A percentile compares a stretch with the other conserved stretches of the same genome.
Conservation (phyloP, 2,113 vertebrate species). For the Rhabdomys dilectus region DNA sequence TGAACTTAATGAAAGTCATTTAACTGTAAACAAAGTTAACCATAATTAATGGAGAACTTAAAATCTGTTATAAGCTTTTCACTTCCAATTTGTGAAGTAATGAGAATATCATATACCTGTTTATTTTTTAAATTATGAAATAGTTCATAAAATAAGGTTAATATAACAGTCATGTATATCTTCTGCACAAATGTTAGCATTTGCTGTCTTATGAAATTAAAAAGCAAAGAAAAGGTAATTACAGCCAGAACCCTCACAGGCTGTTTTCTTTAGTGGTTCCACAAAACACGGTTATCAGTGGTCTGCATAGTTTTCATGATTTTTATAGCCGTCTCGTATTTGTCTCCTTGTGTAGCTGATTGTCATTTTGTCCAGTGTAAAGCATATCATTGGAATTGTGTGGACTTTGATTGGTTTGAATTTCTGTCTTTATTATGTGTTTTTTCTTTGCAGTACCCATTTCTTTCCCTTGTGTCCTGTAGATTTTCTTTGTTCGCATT, state of each 20-base stretch:
- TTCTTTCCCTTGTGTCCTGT: background rate
- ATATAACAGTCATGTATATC: background rate
- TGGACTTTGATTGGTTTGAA: conserved; percentile 4
- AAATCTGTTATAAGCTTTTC: conserved; percentile 30
- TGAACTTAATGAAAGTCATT: background rate
- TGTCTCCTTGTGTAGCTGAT: background rate
- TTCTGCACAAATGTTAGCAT: conserved; percentile 31
- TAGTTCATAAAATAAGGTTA: conserved; percentile 9
- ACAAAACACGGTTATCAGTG: background rate
- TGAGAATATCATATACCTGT: background rate
- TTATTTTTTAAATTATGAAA: background rate
- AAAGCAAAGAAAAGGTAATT: background rate
- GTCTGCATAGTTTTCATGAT: background rate
- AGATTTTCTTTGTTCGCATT: background rate
- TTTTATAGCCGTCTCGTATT: background rate
- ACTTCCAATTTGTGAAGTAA: conserved; percentile 43
- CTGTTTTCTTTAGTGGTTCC: background rate
- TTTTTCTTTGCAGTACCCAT: background rate
- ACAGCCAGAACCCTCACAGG: background rate
- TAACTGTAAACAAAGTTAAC: background rate
- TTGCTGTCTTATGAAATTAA: conserved; percentile 18
- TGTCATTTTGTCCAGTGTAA: background rate
- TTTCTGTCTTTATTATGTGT: background rate
- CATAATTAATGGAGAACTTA: background rate
- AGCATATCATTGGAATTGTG: background rate